Evolutionary conservation across 2,888 invertebrate species (phyloP).

Genomic region (Euproctis similis): DNA sequence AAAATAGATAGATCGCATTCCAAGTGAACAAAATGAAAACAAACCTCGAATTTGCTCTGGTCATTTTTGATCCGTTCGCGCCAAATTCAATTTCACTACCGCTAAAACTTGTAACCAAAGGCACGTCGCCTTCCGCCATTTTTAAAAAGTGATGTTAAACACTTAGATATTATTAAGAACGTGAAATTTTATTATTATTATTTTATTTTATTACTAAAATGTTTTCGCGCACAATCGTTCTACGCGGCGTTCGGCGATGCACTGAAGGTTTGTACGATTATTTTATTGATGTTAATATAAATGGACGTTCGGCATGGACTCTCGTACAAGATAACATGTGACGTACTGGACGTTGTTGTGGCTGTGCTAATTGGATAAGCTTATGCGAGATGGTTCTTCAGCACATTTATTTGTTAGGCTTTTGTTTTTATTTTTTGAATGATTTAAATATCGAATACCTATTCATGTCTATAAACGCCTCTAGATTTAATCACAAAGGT

Average conservation of each 20-base stretch:
- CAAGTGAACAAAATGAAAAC: slow-evolving; percentile 29
- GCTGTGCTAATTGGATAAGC: slow-evolving; percentile 61
- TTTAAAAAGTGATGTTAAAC: slow-evolving; percentile 23
- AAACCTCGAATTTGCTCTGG: slow-evolving; percentile 63
- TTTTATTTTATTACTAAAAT: not conserved
- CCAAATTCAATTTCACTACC: slow-evolving; percentile 63
- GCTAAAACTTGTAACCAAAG: slow-evolving; percentile 61
- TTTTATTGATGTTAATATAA: slow-evolving; percentile 63
- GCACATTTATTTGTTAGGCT: not conserved
- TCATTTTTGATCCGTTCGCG: slow-evolving; percentile 56
- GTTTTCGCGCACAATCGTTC: slow-evolving; percentile 22
- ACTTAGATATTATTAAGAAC: slow-evolving; percentile 34
- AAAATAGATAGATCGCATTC: slow-evolving; percentile 2
- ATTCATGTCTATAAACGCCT: too few species aligned
- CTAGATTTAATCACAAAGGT: too few species aligned
- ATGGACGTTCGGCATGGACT: slow-evolving; percentile 56
- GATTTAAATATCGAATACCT: too few species aligned
- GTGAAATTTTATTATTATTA: slow-evolving; percentile 22
- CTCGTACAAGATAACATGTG: slow-evolving; percentile 52
- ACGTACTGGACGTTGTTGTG: slow-evolving; percentile 41
- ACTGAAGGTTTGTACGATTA: slow-evolving; percentile 47
- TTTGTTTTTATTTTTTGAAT: too few species aligned
- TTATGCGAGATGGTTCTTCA: slow-evolving; percentile 28
- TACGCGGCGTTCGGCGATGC: slow-evolving; percentile 38
- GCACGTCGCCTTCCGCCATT: slow-evolving; percentile 68